Conservation (phyloP, 1,140 invertebrate genomes). For the Lasaia peninsularis region DNA sequence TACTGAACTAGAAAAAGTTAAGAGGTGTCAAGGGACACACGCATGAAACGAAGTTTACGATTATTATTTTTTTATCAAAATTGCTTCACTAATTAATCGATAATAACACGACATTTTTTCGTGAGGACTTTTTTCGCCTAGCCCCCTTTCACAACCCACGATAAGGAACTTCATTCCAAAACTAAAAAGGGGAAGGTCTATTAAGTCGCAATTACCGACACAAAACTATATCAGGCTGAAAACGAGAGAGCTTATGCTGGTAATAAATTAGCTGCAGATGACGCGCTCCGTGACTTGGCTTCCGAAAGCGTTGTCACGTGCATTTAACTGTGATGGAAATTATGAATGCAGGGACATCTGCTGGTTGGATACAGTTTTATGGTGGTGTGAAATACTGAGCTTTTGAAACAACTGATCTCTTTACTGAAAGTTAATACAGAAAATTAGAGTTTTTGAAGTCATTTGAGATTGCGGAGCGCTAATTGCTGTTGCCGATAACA, state of each 20-base stretch:
- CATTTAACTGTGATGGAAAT: not conserved
- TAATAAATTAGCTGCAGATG: slow-evolving; percentile 51
- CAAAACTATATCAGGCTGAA: slow-evolving; percentile 22
- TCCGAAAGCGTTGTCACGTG: slow-evolving; percentile 31
- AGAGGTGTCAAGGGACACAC: too few relatives aligned
- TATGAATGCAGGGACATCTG: not conserved
- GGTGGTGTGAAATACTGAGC: not conserved
- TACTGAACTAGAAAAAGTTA: not conserved
- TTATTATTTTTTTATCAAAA: too few relatives aligned
- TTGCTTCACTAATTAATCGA: too few relatives aligned
- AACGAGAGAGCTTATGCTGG: slow-evolving; percentile 25
- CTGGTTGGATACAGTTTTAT: not conserved
- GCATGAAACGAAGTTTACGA: too few relatives aligned
- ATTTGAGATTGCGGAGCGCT: too few relatives aligned
- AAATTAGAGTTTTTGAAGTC: too few relatives aligned
- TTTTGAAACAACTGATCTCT: too few relatives aligned
- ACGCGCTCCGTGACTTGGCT: slow-evolving; percentile 39
- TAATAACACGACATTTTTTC: too few relatives aligned
- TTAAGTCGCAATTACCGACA: not conserved
- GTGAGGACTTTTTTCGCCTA: too few relatives aligned
- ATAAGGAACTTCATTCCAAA: not conserved
- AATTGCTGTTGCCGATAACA: too few relatives aligned
- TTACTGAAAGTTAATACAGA: too few relatives aligned
- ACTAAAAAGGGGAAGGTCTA: not conserved
- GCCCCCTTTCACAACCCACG: too few relatives aligned